phyloP scores from a whole-genome alignment of 2,888 invertebrate species.

The Agrochola macilenta region DNA sequence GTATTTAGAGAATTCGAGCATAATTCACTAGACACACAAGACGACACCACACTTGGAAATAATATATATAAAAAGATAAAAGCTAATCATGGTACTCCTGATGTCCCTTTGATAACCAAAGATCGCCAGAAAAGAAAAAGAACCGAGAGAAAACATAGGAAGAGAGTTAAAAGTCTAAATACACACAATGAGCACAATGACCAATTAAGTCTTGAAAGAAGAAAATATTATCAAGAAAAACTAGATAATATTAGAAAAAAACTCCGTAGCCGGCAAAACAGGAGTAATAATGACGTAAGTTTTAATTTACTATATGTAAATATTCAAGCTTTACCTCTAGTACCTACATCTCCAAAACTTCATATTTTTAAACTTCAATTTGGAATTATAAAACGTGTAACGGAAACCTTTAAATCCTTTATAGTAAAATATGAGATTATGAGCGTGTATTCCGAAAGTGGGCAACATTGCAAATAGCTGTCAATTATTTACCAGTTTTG shows the following conservation, averaged over 20 bases:
- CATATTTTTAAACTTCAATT: neutral
- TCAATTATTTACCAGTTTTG: too few species aligned
- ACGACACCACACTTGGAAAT: constrained; percentile 29
- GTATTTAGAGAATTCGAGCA: constrained; percentile 22
- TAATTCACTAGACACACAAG: constrained; percentile 33
- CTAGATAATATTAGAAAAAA: constrained; percentile 77
- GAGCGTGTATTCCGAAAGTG: too few species aligned
- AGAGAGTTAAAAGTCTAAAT: constrained; percentile 49
- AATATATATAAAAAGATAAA: constrained; percentile 43
- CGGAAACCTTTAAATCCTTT: neutral
- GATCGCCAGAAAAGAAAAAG: constrained; percentile 41
- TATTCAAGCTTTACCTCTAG: neutral
- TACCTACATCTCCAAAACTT: neutral
- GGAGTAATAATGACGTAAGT: constrained; percentile 69
- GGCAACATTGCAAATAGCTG: too few species aligned
- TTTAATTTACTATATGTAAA: neutral
- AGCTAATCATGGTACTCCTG: constrained; percentile 17
- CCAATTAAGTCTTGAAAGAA: constrained; percentile 73
- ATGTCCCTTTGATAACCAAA: constrained; percentile 19
- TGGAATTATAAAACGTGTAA: neutral
- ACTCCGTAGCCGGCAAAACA: constrained; percentile 64
- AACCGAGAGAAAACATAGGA: constrained; percentile 54
- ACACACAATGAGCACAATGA: constrained; percentile 62
- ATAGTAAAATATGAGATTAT: too few species aligned
- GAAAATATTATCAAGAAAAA: constrained; percentile 81